Evolutionary conservation across 64 coral and sea anemone genomes (phyloP).

Genomic region (Montipora sp.): DNA sequence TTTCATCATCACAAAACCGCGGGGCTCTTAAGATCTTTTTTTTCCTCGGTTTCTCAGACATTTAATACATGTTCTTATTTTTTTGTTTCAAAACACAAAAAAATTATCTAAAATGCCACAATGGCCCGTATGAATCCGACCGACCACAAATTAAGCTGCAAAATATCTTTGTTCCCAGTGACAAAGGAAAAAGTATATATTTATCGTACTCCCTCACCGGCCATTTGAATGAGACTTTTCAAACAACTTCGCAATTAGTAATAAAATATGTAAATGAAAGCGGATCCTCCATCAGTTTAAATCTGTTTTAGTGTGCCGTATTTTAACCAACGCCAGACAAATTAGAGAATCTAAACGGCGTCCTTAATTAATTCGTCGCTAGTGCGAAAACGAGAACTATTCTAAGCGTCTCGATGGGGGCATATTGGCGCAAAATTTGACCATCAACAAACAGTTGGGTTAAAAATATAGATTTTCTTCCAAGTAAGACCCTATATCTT

Average conservation of each 20-base stretch:
- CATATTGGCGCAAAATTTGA: background rate
- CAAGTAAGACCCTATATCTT: too few species aligned
- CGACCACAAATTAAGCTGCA: background rate
- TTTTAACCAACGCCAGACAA: background rate
- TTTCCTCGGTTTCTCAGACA: too few species aligned
- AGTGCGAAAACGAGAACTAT: background rate
- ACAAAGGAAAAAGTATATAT: background rate
- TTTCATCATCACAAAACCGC: background rate
- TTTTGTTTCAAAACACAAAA: background rate
- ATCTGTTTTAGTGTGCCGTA: background rate
- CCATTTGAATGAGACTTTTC: too few species aligned
- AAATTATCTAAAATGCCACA: background rate
- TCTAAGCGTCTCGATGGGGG: background rate
- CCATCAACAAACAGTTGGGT: background rate
- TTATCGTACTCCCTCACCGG: background rate
- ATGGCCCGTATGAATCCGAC: too few species aligned
- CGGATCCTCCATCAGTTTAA: background rate
- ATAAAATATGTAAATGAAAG: background rate
- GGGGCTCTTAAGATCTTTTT: too few species aligned
- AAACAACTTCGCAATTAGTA: background rate
- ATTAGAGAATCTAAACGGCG: background rate
- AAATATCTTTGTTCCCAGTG: background rate
- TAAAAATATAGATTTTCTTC: background rate
- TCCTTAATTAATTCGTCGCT: background rate
- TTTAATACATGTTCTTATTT: background rate